Percentiles rank a stretch among this genome's conserved stretches.
Conservation (phyloP, 2,888 invertebrate species). For the Macrophya annulata region DNA sequence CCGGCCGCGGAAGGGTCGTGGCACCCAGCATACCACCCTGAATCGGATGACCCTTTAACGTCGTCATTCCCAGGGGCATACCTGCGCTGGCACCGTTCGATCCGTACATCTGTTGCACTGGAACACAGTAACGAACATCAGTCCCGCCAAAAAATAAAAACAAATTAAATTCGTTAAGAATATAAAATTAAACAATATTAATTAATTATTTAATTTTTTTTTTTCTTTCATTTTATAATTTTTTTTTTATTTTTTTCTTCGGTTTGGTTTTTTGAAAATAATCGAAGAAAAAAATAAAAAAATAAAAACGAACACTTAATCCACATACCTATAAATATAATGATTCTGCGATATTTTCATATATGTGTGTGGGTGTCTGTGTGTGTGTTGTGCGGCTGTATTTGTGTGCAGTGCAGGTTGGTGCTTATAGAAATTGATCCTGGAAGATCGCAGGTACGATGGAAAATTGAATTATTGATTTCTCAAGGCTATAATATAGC, state of each 20-base stretch:
- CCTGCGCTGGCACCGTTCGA: constrained; percentile 85
- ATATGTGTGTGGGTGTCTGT: not conserved
- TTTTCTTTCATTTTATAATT: not conserved
- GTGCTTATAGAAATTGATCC: not conserved
- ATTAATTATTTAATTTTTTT: not conserved
- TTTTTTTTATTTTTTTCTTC: not conserved
- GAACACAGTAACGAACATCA: constrained; percentile 79
- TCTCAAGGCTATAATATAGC: not conserved
- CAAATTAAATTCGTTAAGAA: not conserved
- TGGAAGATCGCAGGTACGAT: not conserved
- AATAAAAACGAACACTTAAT: not conserved
- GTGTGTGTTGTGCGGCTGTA: not conserved
- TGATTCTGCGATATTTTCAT: not conserved
- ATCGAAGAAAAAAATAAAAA: not conserved
- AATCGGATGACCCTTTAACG: constrained; percentile 80
- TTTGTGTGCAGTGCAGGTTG: not conserved
- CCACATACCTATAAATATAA: not conserved
- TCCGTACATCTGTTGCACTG: constrained; percentile 90
- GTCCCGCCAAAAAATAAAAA: constrained; percentile 68
- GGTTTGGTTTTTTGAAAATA: not conserved
- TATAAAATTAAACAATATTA: not conserved
- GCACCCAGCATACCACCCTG: constrained; percentile 77
- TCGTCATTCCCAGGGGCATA: constrained; percentile 78
- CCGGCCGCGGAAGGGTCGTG: constrained; percentile 84
- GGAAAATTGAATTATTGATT: constrained; percentile 35